Conservation (phyloP, 2,797 vertebrate genomes). For the Chelon auratus region DNA sequence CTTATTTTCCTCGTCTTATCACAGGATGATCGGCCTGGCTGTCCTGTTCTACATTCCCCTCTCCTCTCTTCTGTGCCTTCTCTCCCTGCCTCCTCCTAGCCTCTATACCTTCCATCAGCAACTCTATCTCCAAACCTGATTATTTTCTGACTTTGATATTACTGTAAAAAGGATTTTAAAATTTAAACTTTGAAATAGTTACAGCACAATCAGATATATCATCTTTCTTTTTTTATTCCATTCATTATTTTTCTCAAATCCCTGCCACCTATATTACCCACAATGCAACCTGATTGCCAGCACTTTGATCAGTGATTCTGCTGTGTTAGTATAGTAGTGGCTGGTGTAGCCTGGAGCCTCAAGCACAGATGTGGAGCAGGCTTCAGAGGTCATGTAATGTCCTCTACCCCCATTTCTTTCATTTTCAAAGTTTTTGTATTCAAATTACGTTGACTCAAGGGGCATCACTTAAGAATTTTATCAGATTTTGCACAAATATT, state of each 20-base stretch:
- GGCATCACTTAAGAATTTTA: background rate
- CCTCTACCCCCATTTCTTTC: background rate
- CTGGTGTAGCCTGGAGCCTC: background rate
- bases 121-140: background rate
- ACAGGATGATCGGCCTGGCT: conserved; percentile 84
- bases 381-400: background rate
- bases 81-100: conserved; percentile 6
- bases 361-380: no score
- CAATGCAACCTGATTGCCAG: background rate
- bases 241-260: background rate
- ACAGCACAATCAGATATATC: background rate
- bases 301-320: background rate
- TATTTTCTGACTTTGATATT: background rate
- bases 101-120: conserved; percentile 1
- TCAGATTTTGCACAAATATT: background rate
- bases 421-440: background rate
- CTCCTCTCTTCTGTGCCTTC: conserved; percentile 17
- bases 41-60: conserved; percentile 33
- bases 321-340: background rate
- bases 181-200: background rate
- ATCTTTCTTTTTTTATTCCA: background rate
- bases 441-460: background rate
- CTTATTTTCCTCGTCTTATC: conserved; percentile 92
- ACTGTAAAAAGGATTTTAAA: background rate
- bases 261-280: background rate